Evolutionary conservation across 1,140 invertebrate species (phyloP).

Genomic region (Theocolax elegans): DNA sequence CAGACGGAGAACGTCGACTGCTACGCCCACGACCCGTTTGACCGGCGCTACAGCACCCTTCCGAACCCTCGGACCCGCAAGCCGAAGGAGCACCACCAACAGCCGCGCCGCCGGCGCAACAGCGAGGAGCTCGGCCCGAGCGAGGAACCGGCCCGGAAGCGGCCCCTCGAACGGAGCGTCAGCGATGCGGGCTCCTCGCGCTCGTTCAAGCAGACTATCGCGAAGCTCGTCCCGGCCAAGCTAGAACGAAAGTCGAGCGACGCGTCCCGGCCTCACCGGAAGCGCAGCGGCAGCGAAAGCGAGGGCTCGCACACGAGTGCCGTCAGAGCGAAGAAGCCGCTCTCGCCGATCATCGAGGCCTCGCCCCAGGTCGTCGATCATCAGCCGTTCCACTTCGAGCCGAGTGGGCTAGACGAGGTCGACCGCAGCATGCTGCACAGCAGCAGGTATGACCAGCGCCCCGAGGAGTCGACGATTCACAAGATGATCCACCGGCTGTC

Average conservation of each 20-base stretch:
- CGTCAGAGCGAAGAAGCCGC: conserved; percentile 64
- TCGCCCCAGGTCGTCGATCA: conserved; percentile 68
- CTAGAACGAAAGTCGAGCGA: conserved; percentile 61
- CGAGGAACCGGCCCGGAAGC: conserved; percentile 50
- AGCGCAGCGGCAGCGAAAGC: conserved; percentile 61
- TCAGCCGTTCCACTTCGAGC: conserved; percentile 73
- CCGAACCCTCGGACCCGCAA: conserved; percentile 63
- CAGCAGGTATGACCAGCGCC: conserved; percentile 58
- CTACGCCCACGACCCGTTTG: conserved; percentile 65
- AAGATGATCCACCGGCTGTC: conserved; percentile 64
- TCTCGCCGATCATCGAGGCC: conserved; percentile 82
- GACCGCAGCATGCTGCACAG: conserved; percentile 58
- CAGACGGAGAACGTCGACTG: conserved; percentile 75
- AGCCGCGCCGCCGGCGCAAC: conserved; percentile 49
- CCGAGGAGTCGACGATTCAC: conserved; percentile 59
- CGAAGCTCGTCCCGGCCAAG: conserved; percentile 59
- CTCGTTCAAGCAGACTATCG: conserved; percentile 54
- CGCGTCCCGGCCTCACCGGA: conserved; percentile 51
- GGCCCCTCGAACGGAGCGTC: conserved; percentile 69
- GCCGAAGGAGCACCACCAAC: conserved; percentile 62
- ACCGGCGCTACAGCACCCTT: conserved; percentile 74
- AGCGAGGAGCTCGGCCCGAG: conserved; percentile 59
- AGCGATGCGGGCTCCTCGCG: conserved; percentile 75
- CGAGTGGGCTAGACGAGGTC: conserved; percentile 49
- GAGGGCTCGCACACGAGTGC: conserved; percentile 55